Base-by-base conservation (phyloP, 2,888 invertebrate genomes). In the Drosophila lutescens region DNA sequence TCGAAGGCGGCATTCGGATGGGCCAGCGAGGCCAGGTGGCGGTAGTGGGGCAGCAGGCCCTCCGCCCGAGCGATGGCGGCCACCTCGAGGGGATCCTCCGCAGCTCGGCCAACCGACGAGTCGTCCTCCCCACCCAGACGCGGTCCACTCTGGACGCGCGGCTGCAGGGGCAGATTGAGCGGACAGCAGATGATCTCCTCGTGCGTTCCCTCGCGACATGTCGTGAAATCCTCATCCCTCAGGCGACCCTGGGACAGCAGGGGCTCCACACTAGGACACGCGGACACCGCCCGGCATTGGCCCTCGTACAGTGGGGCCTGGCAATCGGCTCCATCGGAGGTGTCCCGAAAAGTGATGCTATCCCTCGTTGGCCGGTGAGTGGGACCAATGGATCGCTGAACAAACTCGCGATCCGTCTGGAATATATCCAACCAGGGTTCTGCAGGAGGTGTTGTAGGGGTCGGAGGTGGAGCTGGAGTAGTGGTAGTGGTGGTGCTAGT, bases 171-270 rank as follows among this genome's bases (percentile, higher is more conserved):
- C 68, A 83, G 8, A 6, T 68, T 59, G n/a, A 10, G 20, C 4
- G 85, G 85, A n/a, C 85, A 85, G 38, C 85, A 85, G 20, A 85
- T 88, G 49, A 85, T 73, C 72, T 85, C 85, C 67, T 85, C 85
- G 8, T 15, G 2, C 20, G 67, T 65, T 34, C 88, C 88, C 1
- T 20, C 44, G 0, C 59, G 46, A 12, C 85, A 85, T 1, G 74
- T 79, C 2, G 54, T 46, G 1, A 85, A 50, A 20, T 85, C 88
- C 6, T 76, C 60, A 3, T 72, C 71, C 12, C 23, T 23, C 36
- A 88, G 60, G 0, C 79, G 78, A 0, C 56, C 44, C 58, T 83
- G 84, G 5, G n/a, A 3, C 17, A 86, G 38, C 9, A 88, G 34
- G 13, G 55, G 13, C 12, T 55, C 51, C 13, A 83, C 38, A 40